A percentile compares a stretch with the other conserved stretches of the same genome.
Evolutionary conservation across 2,797 vertebrate species (phyloP).

Genomic region (Manis crassicaudata): DNA sequence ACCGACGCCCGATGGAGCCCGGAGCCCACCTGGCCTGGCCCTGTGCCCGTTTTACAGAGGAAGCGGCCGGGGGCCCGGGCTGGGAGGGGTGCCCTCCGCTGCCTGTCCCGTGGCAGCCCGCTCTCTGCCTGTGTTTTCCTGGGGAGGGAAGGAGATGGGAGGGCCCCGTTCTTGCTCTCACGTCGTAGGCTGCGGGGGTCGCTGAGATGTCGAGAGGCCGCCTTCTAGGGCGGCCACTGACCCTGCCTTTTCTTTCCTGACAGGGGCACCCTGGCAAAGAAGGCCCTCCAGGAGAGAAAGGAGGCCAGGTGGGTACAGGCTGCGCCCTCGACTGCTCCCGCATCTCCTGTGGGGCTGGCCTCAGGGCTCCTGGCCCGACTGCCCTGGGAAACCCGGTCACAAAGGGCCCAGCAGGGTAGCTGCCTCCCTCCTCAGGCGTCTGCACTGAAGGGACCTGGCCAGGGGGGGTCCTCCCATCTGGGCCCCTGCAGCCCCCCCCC

Average conservation of each 20-base stretch:
- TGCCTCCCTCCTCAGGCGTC: neutral
- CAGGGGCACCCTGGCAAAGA: slow-evolving; percentile 99
- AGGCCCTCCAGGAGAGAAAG: slow-evolving; percentile 96
- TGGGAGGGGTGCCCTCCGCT: neutral
- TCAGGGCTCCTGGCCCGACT: fast-evolving
- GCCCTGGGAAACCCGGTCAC: fast-evolving
- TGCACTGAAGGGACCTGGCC: neutral
- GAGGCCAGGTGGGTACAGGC: slow-evolving; percentile 89
- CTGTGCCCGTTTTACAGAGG: fast-evolving
- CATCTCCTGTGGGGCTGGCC: fast-evolving
- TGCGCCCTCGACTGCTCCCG: fast-evolving
- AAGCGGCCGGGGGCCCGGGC: fast-evolving
- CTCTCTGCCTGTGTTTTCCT: fast-evolving
- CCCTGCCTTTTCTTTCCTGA: neutral
- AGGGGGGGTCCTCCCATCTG: neutral
- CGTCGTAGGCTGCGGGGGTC: fast-evolving
- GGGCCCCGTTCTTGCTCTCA: fast-evolving
- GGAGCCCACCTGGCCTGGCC: fast-evolving
- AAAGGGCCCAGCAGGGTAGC: neutral
- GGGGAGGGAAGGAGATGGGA: fast-evolving
- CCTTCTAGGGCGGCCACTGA: neutral
- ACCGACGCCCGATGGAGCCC: fast-evolving
- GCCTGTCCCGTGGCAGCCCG: neutral
- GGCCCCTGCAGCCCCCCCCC: neutral
- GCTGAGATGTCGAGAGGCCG: neutral